phyloP scores from a whole-genome alignment of 2,113 vertebrate species.

The Alectura lathami region DNA sequence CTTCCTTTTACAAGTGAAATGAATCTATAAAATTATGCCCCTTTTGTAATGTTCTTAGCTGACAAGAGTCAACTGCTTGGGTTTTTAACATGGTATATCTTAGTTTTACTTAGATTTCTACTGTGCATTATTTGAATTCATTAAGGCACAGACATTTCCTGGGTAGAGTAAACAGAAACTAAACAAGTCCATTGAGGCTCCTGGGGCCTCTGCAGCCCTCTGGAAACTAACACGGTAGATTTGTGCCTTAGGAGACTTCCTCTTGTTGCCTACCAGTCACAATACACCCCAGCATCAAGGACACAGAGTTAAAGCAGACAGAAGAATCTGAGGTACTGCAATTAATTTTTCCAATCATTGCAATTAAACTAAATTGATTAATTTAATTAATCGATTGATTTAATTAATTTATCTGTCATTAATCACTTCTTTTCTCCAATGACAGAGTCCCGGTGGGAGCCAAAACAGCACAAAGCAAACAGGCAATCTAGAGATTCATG shows the following conservation, averaged over 20 bases:
- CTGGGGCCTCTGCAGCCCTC: neutral
- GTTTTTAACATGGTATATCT: neutral
- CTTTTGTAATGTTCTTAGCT: neutral
- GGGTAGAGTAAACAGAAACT: neutral
- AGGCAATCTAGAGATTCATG: neutral
- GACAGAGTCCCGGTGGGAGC: neutral
- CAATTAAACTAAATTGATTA: slow-evolving; percentile 22
- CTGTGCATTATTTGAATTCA: neutral
- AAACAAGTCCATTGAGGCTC: neutral
- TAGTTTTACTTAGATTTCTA: neutral
- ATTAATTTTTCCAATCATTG: neutral
- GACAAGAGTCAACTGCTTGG: neutral
- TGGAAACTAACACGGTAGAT: neutral
- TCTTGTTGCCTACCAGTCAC: neutral
- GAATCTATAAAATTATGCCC: neutral
- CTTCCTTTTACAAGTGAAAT: neutral
- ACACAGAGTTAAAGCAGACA: neutral
- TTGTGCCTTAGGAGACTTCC: neutral
- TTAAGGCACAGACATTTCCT: neutral
- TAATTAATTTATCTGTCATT: slow-evolving; percentile 47
- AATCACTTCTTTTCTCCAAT: slow-evolving; percentile 19
- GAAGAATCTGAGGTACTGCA: neutral
- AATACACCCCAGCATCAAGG: neutral
- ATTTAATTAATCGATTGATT: slow-evolving; percentile 39
- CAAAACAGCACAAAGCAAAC: slow-evolving; percentile 24